Percentiles rank a stretch among this genome's conserved stretches.
phyloP scores from a whole-genome alignment of 2,888 invertebrate species.

The Drosophila nr. fundita region DNA sequence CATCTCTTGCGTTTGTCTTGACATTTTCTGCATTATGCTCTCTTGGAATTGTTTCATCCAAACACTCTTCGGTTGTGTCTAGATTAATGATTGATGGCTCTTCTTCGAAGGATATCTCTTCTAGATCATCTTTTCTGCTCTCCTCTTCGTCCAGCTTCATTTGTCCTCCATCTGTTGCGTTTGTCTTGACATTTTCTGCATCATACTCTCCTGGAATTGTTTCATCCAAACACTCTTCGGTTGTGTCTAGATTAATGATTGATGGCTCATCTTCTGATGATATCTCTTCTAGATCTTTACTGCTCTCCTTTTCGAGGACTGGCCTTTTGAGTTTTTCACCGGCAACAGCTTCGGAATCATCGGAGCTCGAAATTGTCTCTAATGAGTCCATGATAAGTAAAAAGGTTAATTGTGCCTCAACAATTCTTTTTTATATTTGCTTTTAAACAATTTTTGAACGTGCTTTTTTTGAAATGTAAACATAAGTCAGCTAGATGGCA shows the following conservation, averaged over 20 bases:
- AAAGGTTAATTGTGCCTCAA: background rate
- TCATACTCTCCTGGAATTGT: no score
- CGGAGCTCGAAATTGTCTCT: no score
- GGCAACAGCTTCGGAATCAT: no score
- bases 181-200: no score
- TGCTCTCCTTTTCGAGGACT: conserved; percentile 32
- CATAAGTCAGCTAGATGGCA: background rate
- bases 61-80: conserved; percentile 50
- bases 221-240: no score
- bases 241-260: no score
- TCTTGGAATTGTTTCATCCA: background rate
- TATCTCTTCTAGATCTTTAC: conserved; percentile 47
- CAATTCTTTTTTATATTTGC: background rate
- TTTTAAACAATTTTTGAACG: background rate
- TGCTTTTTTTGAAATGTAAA: background rate
- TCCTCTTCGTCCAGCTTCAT: background rate
- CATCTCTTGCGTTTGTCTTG: background rate
- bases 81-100: conserved; percentile 52
- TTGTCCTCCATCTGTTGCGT: no score
- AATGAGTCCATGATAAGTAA: background rate
- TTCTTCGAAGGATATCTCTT: conserved; percentile 60
- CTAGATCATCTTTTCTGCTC: conserved; percentile 26
- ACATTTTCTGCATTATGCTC: background rate
- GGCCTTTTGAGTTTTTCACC: no score
- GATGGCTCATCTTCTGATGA: conserved; percentile 49